Base-by-base conservation (phyloP, 2,888 invertebrate genomes). In the Synergus laeviventris region DNA sequence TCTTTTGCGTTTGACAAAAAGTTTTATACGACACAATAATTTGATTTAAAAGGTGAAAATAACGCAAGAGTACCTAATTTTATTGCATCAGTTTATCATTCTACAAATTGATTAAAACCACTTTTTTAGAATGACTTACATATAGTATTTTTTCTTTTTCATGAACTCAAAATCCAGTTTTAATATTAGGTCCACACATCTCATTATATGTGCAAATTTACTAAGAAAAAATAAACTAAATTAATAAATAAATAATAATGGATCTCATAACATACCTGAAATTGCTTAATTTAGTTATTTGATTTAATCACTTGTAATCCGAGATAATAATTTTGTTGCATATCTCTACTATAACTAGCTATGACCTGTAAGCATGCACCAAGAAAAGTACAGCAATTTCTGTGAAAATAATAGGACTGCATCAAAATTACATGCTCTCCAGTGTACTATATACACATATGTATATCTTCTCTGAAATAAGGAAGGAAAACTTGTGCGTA, bases 361-460 rank as follows among this genome's bases (percentile, higher is more conserved):
- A 54, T 54, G 49, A 54, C 49, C 49, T 54, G 49, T 18, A 18
- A 54, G 31, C 60, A 61, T 61, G 60, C 60, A 61, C 16, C 8
- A 31, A 59, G 24, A 24, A 59, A 61, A 62, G 62, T 38, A 62
- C 16, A 62, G 38, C 62, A 62, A 62, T 62, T 62, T 62, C 38
- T 38, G 4, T 62, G 38, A 62, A 62, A 36, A 62, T 62, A 62
- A n/a, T 62, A 62, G 8, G n/a, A n/a, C 62, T 62, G 59, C 24
- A 62, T 11, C 7, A 62, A 62, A 62, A 62, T 62, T 62, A 36
- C 62, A 62, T 11, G n/a, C 38, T 38, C 38, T 39, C 38, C 62
- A 38, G 18, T 36, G 18, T 36, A 16, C 16, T n/a, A 54, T 54
- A 18, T n/a, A n/a, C n/a, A n/a, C n/a, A n/a, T n/a, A 60, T 16